These are phyloP conservation scores for Hymenochirus boettgeri DNA, from an alignment of 2,113 vertebrate species.

Conservation along the genomic window DNA sequence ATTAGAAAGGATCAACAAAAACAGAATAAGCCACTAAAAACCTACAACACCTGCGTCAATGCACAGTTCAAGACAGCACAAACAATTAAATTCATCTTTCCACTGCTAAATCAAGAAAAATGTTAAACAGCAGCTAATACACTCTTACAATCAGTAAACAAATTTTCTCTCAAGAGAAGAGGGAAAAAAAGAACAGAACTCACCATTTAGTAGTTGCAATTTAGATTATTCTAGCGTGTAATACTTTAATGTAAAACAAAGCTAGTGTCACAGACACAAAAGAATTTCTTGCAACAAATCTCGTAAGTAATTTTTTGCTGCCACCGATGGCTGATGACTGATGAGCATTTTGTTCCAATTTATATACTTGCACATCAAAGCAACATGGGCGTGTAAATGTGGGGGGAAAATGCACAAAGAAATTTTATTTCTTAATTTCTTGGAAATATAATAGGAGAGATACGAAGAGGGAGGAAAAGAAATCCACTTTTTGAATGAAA, in stretches of 20 bases:
- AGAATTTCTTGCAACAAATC: conserved; percentile 77
- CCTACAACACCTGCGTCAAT: not conserved
- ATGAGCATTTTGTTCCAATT: conserved; percentile 75
- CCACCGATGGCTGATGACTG: conserved; percentile 77
- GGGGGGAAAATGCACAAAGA: conserved; percentile 56
- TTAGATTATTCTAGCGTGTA: conserved; percentile 94
- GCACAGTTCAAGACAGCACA: not conserved
- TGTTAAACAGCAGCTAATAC: conserved; percentile 79
- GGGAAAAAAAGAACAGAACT: conserved; percentile 63
- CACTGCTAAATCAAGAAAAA: conserved; percentile 1
- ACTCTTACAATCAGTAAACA: conserved; percentile 81
- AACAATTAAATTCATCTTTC: not conserved
- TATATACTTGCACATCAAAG: conserved; percentile 63
- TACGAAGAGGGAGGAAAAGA: not conserved
- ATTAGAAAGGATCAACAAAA: not conserved
- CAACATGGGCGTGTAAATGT: conserved; percentile 70
- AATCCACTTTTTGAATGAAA: conserved; percentile 4
- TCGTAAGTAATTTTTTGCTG: conserved; percentile 79
- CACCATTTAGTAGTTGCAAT: conserved; percentile 80
- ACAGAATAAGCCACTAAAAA: not conserved
- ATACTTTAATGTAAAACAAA: conserved; percentile 96
- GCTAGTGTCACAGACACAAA: conserved; percentile 85
- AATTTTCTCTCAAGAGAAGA: conserved; percentile 73
- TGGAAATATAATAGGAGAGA: conserved; percentile 11
- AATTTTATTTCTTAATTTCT: conserved; percentile 56